Evolutionary conservation across 2,888 invertebrate species (phyloP).

Genomic region (Oligia strigilis): DNA sequence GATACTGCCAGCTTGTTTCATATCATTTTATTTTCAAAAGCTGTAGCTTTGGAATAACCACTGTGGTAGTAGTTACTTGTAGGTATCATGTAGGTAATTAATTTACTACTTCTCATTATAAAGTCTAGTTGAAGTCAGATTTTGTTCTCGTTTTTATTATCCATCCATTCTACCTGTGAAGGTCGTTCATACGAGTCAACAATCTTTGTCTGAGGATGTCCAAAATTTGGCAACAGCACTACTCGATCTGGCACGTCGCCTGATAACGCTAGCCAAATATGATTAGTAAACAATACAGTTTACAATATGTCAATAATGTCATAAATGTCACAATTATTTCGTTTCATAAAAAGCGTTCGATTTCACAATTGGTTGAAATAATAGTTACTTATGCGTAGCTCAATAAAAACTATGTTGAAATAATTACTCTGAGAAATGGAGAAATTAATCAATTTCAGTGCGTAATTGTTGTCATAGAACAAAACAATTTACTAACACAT

Average conservation of each 20-base stretch:
- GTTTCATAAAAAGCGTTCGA: background rate
- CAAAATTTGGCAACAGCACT: slow-evolving; percentile 60
- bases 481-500: background rate
- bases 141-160: slow-evolving; percentile 24
- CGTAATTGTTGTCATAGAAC: background rate
- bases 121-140: background rate
- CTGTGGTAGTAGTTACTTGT: background rate
- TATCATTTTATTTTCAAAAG: background rate
- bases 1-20: no score
- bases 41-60: background rate
- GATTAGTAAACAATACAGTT: slow-evolving; percentile 43
- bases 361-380: background rate
- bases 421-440: background rate
- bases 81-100: no score
- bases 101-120: background rate
- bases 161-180: slow-evolving; percentile 39
- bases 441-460: slow-evolving; percentile 1
- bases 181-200: slow-evolving; percentile 56
- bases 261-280: slow-evolving; percentile 54
- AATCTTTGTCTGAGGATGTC: slow-evolving; percentile 59
- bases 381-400: background rate
- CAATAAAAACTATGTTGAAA: slow-evolving; percentile 2
- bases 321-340: slow-evolving; percentile 3
- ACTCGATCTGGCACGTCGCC: slow-evolving; percentile 48
- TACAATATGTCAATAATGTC: slow-evolving; percentile 34